Percentiles rank a stretch among this genome's conserved stretches.
These are phyloP conservation scores for Lepidotrigona ventralis DNA, from an alignment of 1,140 invertebrate genomes.

Conservation along the genomic window DNA sequence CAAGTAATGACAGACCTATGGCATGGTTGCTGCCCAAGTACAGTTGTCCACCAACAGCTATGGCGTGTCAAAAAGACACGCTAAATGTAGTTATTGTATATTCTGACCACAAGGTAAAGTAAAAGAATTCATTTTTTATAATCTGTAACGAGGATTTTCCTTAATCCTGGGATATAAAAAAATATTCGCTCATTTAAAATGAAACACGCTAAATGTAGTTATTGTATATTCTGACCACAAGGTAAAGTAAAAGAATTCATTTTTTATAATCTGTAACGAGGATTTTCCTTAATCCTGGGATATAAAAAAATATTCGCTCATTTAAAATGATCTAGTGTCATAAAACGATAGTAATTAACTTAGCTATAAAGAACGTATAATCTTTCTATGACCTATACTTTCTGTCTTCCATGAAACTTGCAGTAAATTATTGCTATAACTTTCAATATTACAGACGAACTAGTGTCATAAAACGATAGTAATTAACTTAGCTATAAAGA, in stretches of 20 bases:
- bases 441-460: not conserved
- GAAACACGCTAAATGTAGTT: constrained; percentile 81
- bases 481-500: constrained; percentile 17
- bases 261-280: not conserved
- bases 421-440: constrained; percentile 27
- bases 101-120: constrained; percentile 85
- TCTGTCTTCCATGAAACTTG: not conserved
- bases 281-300: not conserved
- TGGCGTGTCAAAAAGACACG: constrained; percentile 82
- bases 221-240: constrained; percentile 87
- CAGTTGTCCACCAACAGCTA: constrained; percentile 83
- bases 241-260: constrained; percentile 75
- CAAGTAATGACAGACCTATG: constrained; percentile 73
- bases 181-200: no score
- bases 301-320: constrained; percentile 9
- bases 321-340: not conserved
- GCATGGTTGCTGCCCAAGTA: constrained; percentile 84
- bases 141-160: not conserved
- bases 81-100: constrained; percentile 84
- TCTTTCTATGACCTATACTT: constrained; percentile 2
- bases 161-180: constrained; percentile 13
- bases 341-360: constrained; percentile 30
- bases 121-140: constrained; percentile 32
- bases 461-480: no score
- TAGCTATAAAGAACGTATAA: constrained; percentile 5